Percentiles rank a stretch among this genome's conserved stretches.
Evolutionary conservation across 2,888 invertebrate genomes (phyloP).

Genomic region (Eustalomyia histrio): DNA sequence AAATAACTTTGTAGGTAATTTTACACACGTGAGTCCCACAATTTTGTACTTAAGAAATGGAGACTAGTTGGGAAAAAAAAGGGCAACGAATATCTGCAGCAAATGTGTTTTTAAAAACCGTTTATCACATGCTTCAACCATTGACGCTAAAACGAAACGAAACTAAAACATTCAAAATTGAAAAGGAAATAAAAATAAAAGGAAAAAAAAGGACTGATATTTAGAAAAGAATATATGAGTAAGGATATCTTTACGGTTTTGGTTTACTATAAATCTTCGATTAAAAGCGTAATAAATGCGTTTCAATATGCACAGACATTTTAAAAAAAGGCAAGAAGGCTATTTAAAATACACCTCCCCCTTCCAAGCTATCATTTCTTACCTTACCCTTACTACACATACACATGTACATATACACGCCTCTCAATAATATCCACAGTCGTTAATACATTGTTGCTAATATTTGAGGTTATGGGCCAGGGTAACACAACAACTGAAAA

Average conservation of each 20-base stretch:
- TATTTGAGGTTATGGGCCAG: slow-evolving; percentile 16
- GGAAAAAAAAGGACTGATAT: neutral
- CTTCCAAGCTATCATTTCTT: neutral
- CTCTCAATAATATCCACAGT: neutral
- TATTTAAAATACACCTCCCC: slow-evolving; percentile 18
- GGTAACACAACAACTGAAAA: neutral
- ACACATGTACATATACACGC: neutral
- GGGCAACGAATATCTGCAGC: slow-evolving; percentile 42
- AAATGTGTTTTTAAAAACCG: slow-evolving; percentile 70
- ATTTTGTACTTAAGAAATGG: slow-evolving; percentile 16
- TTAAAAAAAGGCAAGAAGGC: slow-evolving; percentile 8
- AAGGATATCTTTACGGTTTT: slow-evolving; percentile 56
- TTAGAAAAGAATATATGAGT: slow-evolving; percentile 40
- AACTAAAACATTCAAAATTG: slow-evolving; percentile 27
- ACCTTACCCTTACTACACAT: neutral
- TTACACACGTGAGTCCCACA: slow-evolving; percentile 54
- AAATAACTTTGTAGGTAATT: slow-evolving; percentile 46
- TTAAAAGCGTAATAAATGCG: slow-evolving; percentile 69
- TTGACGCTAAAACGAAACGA: slow-evolving; percentile 32
- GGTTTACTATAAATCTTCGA: slow-evolving; percentile 69
- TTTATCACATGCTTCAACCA: slow-evolving; percentile 66
- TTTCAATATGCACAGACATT: slow-evolving; percentile 61
- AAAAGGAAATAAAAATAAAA: neutral
- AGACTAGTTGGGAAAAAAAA: slow-evolving; percentile 3
- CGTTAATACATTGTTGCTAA: slow-evolving; percentile 52